These are phyloP conservation scores for Tenthredo mesomela DNA, from an alignment of 2,888 invertebrate species.

Conservation along the genomic window DNA sequence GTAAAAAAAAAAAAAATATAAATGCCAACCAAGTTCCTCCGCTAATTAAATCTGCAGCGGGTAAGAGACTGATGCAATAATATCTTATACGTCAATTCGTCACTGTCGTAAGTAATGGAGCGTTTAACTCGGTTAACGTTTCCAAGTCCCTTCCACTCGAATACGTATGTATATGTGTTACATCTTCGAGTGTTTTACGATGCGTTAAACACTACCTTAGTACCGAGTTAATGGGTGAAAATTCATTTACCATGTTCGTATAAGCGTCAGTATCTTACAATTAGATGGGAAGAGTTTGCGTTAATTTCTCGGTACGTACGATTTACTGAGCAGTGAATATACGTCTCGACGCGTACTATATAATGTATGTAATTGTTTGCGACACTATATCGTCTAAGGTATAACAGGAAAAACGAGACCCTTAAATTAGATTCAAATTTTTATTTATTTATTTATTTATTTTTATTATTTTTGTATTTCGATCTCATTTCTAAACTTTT, in stretches of 20 bases:
- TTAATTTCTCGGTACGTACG: constrained; percentile 2
- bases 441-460: no score
- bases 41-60: constrained; percentile 43
- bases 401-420: background rate
- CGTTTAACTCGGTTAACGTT: constrained; percentile 44
- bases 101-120: constrained; percentile 41
- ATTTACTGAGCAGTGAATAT: background rate
- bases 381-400: background rate
- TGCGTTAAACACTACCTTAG: background rate
- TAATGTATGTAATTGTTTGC: background rate
- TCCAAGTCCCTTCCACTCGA: background rate
- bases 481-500: constrained; percentile 15
- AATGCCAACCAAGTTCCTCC: background rate
- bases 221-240: background rate
- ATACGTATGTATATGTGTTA: background rate
- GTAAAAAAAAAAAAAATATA: constrained; percentile 5
- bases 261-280: background rate
- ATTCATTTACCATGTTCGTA: constrained; percentile 30
- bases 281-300: background rate
- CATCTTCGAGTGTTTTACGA: background rate
- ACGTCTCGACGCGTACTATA: background rate
- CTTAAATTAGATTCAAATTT: background rate
- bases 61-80: constrained; percentile 39
- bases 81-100: constrained; percentile 26
- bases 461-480: constrained; percentile 31